phyloP scores from a whole-genome alignment of 2,797 vertebrate genomes.

The Sarcophilus harrisii region DNA sequence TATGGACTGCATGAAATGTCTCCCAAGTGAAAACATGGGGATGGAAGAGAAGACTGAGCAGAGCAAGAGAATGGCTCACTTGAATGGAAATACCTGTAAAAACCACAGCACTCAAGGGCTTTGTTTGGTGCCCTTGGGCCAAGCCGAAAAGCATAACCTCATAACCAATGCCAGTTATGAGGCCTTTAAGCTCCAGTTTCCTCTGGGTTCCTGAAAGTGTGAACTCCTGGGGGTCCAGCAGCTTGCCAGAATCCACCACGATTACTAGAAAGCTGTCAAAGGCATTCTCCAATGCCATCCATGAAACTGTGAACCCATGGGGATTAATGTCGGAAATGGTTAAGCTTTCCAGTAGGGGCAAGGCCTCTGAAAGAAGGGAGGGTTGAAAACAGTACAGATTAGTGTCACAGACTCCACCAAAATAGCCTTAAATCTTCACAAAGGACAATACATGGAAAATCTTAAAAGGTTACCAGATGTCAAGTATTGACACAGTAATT shows the following conservation, averaged over 20 bases:
- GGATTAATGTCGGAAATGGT: slow-evolving; percentile 94
- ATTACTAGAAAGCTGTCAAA: slow-evolving; percentile 94
- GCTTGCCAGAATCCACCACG: slow-evolving; percentile 96
- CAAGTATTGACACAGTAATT: not conserved
- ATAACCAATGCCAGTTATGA: slow-evolving; percentile 99
- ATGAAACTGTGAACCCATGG: slow-evolving; percentile 95
- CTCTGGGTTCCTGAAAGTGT: slow-evolving; percentile 92
- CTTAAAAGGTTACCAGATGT: not conserved
- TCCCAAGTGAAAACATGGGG: slow-evolving; percentile 57
- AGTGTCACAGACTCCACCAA: slow-evolving; percentile 65
- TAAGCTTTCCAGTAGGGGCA: slow-evolving; percentile 97
- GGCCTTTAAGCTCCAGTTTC: slow-evolving; percentile 94
- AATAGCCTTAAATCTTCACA: slow-evolving; percentile 54
- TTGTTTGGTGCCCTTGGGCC: slow-evolving; percentile 93
- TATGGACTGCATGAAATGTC: slow-evolving; percentile 61
- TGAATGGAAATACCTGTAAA: slow-evolving; percentile 92
- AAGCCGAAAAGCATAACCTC: slow-evolving; percentile 95
- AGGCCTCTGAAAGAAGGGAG: slow-evolving; percentile 90
- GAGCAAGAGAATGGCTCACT: slow-evolving; percentile 74
- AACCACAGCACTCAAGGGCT: slow-evolving; percentile 93
- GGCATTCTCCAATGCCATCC: slow-evolving; percentile 90
- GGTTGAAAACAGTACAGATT: slow-evolving; percentile 82
- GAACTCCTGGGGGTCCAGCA: slow-evolving; percentile 96
- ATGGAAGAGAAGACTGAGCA: slow-evolving; percentile 56
- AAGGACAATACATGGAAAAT: slow-evolving; percentile 7